A percentile compares a stretch with the other conserved stretches of the same genome.
These are phyloP conservation scores for Acanthococcus lagerstroemiae DNA, from an alignment of 2,888 invertebrate species.

Conservation along the genomic window DNA sequence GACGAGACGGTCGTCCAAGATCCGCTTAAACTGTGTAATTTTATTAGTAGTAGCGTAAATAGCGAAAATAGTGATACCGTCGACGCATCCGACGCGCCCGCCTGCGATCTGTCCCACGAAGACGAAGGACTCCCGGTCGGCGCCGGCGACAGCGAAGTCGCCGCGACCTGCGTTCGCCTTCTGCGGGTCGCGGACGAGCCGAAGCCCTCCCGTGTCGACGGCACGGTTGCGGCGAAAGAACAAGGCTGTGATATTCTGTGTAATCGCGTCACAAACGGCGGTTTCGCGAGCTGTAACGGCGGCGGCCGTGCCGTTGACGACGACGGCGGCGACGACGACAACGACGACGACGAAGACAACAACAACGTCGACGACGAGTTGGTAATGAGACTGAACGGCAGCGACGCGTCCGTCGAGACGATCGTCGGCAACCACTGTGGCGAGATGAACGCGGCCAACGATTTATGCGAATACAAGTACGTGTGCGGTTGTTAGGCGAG, in stretches of 20 bases:
- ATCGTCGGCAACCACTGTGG: conserved; percentile 12
- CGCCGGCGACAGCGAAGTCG: background rate
- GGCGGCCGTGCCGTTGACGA: no score
- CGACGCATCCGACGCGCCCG: background rate
- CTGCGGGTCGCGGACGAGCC: background rate
- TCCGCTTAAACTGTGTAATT: background rate
- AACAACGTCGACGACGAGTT: conserved; percentile 2
- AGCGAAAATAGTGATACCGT: background rate
- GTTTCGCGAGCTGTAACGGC: no score
- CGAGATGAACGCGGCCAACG: conserved; percentile 5
- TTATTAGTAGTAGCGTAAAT: background rate
- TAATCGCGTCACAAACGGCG: background rate
- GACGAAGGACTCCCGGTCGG: background rate
- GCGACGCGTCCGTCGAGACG: conserved; percentile 17
- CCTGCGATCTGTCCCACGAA: background rate
- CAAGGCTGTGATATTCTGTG: no score
- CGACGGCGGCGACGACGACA: background rate
- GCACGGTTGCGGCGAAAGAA: background rate
- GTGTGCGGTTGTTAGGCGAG: background rate
- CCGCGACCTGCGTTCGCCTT: no score
- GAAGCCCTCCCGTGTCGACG: background rate
- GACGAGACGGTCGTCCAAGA: no score
- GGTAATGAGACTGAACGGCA: conserved; percentile 18
- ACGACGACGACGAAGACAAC: background rate
- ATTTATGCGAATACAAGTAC: conserved; percentile 15